These are phyloP conservation scores for Aethes cnicana DNA, from an alignment of 2,888 invertebrate genomes.

Conservation along the genomic window DNA sequence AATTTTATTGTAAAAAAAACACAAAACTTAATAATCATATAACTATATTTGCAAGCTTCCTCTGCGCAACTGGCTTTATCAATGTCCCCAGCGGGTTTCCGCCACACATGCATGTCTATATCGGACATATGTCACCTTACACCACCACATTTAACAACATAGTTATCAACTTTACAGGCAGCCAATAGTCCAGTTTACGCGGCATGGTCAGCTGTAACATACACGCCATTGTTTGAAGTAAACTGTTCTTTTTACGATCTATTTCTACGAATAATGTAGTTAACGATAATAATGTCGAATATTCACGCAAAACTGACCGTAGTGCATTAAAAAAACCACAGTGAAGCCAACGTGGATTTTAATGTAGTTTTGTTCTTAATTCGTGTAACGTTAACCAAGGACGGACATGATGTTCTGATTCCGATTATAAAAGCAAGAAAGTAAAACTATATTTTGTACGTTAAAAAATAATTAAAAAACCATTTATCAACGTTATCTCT, in stretches of 20 bases:
- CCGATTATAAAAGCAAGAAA: no score
- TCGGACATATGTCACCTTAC: constrained; percentile 36
- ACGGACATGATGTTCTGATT: background rate
- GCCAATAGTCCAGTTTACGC: constrained; percentile 58
- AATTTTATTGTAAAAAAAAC: no score
- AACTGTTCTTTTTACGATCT: constrained; percentile 1
- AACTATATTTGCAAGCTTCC: constrained; percentile 34
- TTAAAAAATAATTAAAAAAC: no score
- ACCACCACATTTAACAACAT: constrained; percentile 50
- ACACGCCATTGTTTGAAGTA: background rate
- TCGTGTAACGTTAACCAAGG: constrained; percentile 7
- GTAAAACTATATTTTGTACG: no score
- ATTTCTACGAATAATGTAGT: constrained; percentile 5
- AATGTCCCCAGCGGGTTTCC: constrained; percentile 52
- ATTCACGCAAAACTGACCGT: no score
- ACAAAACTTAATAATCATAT: constrained; percentile 11
- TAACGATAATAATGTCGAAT: background rate
- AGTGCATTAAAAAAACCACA: no score
- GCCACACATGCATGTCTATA: constrained; percentile 42
- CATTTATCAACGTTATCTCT: constrained; percentile 5
- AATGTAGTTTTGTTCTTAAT: no score
- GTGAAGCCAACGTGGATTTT: no score
- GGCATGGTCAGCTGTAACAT: constrained; percentile 39
- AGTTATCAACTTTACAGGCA: constrained; percentile 60
- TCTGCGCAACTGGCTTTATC: constrained; percentile 41